A percentile compares a stretch with the other conserved stretches of the same genome.
Conservation (phyloP, 1,140 invertebrate genomes). For the Temnothorax curvispinosus region DNA sequence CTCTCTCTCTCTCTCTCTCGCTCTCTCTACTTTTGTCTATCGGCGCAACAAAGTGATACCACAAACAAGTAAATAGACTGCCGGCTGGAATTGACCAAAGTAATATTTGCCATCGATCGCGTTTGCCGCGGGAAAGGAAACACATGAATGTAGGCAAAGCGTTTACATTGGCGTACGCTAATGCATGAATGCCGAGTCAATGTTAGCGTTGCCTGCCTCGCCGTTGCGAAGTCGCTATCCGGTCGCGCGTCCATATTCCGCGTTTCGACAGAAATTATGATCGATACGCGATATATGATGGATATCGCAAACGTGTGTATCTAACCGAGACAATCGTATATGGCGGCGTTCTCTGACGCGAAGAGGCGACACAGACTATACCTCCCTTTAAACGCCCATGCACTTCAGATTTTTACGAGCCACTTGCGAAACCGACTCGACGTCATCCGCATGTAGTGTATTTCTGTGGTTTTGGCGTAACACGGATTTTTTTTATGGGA, state of each 20-base stretch:
- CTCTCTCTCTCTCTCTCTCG: neutral
- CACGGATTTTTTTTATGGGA: neutral
- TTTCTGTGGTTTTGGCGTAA: neutral
- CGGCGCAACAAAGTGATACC: conserved; percentile 70
- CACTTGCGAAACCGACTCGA: conserved; percentile 7
- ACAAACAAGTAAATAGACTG: conserved; percentile 74
- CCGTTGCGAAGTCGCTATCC: conserved; percentile 50
- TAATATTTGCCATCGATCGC: conserved; percentile 70
- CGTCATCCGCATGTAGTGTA: neutral
- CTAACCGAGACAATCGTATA: conserved; percentile 7
- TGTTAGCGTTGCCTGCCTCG: conserved; percentile 59
- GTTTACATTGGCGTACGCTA: conserved; percentile 68
- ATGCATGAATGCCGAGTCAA: conserved; percentile 74
- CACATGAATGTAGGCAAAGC: conserved; percentile 61
- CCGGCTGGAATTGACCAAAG: conserved; percentile 65
- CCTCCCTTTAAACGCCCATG: conserved; percentile 24
- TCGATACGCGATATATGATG: conserved; percentile 6
- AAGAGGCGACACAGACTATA: neutral
- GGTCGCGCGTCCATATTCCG: conserved; percentile 13
- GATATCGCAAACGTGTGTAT: neutral
- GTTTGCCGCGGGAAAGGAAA: conserved; percentile 57
- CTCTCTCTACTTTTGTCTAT: conserved; percentile 45
- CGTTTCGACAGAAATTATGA: conserved; percentile 47
- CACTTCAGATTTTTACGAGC: conserved; percentile 34
- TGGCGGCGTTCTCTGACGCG: neutral